These are phyloP conservation scores for Amphiprion clarkii DNA, from an alignment of 2,797 vertebrate species.

Conservation along the genomic window DNA sequence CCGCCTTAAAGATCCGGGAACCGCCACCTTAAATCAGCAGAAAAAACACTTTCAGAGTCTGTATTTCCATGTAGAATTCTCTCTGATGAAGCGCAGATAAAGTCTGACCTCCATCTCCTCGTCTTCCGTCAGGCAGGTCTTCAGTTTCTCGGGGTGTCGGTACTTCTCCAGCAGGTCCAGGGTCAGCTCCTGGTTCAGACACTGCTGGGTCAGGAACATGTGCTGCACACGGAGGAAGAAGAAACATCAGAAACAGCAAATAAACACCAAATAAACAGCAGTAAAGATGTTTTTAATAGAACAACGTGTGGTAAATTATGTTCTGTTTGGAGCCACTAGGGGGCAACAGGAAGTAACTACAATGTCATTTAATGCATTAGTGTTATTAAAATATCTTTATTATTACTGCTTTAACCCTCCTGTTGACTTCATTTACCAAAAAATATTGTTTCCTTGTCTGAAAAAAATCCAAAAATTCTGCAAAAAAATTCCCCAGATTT, in stretches of 20 bases:
- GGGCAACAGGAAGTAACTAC: too few species aligned
- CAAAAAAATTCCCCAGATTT: too few species aligned
- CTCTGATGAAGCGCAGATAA: neutral
- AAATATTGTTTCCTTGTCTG: too few species aligned
- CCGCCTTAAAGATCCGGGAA: slow-evolving; percentile 84
- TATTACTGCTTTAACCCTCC: too few species aligned
- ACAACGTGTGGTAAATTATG: too few species aligned
- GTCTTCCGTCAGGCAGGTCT: slow-evolving; percentile 81
- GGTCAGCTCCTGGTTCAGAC: slow-evolving; percentile 83
- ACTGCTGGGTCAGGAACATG: slow-evolving; percentile 84
- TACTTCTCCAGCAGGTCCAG: slow-evolving; percentile 91
- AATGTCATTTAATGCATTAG: too few species aligned
- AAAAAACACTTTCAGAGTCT: neutral
- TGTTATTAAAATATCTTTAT: too few species aligned
- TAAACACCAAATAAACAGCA: neutral
- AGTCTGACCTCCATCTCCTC: slow-evolving; percentile 87
- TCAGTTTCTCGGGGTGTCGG: slow-evolving; percentile 88
- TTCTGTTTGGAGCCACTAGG: too few species aligned
- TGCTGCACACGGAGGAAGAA: slow-evolving; percentile 78
- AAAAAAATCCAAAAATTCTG: too few species aligned
- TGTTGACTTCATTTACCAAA: too few species aligned
- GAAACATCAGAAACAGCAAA: neutral
- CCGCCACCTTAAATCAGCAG: slow-evolving; percentile 61
- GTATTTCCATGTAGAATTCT: too few species aligned
- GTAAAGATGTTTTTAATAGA: neutral